These are phyloP conservation scores for Ormyrus rosae DNA, from an alignment of 2,888 invertebrate genomes.

Conservation along the genomic window DNA sequence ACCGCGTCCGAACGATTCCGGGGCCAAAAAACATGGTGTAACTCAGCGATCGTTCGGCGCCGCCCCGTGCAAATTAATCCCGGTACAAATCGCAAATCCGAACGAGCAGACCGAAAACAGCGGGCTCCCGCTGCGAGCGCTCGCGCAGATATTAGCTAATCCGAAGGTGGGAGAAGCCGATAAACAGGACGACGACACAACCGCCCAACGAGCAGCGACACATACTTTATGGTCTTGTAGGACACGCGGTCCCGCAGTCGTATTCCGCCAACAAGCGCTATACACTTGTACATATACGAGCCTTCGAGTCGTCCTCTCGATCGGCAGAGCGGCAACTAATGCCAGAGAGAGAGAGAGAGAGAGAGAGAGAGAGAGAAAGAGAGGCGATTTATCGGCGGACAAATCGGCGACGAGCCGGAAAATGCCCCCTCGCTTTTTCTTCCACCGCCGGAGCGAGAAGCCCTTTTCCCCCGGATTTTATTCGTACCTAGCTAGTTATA, in stretches of 20 bases:
- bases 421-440: not conserved
- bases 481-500: not conserved
- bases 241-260: no score
- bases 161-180: not conserved
- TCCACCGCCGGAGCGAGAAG: not conserved
- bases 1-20: no score
- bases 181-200: slow-evolving; percentile 6
- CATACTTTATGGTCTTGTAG: slow-evolving; percentile 43
- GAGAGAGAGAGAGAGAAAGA: no score
- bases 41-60: not conserved
- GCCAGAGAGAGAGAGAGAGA: no score
- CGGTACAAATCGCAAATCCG: slow-evolving; percentile 38
- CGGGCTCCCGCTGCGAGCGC: slow-evolving; percentile 2
- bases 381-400: not conserved
- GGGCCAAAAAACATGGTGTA: slow-evolving; percentile 24
- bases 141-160: slow-evolving; percentile 39
- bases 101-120: not conserved
- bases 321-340: no score
- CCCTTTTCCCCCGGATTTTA: not conserved
- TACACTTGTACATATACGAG: not conserved
- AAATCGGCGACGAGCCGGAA: slow-evolving; percentile 10
- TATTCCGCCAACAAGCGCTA: no score
- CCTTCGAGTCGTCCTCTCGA: slow-evolving; percentile 2
- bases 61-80: slow-evolving; percentile 9
- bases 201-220: slow-evolving; percentile 30